These are phyloP conservation scores for Kuschelorhynchus macadamiae DNA, from an alignment of 2,888 invertebrate species.

Conservation along the genomic window DNA sequence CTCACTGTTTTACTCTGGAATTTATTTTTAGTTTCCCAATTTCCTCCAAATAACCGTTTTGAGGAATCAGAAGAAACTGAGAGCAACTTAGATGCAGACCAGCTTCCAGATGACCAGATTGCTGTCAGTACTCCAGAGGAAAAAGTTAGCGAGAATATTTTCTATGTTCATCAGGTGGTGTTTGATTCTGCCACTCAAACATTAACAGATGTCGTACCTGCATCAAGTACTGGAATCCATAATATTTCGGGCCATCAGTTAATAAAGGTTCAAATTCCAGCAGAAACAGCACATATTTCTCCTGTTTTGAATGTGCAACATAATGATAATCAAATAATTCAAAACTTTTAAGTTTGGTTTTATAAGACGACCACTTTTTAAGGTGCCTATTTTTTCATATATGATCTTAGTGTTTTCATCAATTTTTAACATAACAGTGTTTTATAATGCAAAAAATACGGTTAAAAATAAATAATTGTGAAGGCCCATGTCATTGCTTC, in stretches of 20 bases:
- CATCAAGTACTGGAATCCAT: not conserved
- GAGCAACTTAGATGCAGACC: not conserved
- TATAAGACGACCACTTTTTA: no score
- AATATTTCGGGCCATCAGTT: conserved; percentile 17
- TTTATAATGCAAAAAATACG: no score
- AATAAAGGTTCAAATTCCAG: conserved; percentile 24
- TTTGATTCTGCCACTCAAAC: conserved; percentile 41
- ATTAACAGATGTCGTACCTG: conserved; percentile 27
- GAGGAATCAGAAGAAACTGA: no score
- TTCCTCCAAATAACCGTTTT: no score
- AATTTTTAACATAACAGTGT: no score
- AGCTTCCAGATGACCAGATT: conserved; percentile 10
- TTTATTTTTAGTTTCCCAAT: no score
- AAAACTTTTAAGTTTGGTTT: not conserved
- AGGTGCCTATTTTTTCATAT: no score
- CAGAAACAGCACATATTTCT: not conserved
- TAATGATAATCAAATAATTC: not conserved
- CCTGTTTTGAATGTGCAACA: conserved; percentile 1
- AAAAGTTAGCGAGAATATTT: conserved; percentile 15
- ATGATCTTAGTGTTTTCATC: no score
- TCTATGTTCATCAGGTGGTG: conserved; percentile 33
- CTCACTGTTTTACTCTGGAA: no score
- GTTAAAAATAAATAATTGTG: no score
- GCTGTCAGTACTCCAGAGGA: conserved; percentile 12
- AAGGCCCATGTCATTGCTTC: no score